A percentile compares a stretch with the other conserved stretches of the same genome.
phyloP scores from a whole-genome alignment of 2,888 invertebrate genomes.

The Laspeyria flexula region DNA sequence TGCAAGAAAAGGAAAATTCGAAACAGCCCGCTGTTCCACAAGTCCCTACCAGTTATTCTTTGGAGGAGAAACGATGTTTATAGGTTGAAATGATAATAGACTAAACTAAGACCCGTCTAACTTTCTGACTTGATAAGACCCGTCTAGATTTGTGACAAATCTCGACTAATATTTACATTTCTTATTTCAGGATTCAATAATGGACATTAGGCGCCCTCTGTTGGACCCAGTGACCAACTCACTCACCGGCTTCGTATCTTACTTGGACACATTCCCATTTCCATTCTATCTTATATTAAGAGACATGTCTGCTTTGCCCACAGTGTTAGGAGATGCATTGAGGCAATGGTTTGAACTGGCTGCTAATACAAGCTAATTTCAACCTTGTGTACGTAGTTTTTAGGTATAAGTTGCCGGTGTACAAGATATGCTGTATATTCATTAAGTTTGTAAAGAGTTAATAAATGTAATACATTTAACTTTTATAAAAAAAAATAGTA shows the following conservation, averaged over 20 bases:
- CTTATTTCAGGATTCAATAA: conserved; percentile 93
- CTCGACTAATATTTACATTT: too few species aligned
- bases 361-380: conserved; percentile 81
- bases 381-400: not conserved
- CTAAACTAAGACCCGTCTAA: too few species aligned
- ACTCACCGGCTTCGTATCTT: conserved; percentile 89
- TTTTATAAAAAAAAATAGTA: too few species aligned
- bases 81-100: too few species aligned
- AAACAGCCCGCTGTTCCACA: too few species aligned
- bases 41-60: too few species aligned
- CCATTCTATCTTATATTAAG: conserved; percentile 98
- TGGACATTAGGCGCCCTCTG: conserved; percentile 92
- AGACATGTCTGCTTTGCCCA: conserved; percentile 95
- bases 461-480: too few species aligned
- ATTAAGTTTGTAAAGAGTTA: too few species aligned
- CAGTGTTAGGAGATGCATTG: conserved; percentile 97
- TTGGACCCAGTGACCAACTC: conserved; percentile 90
- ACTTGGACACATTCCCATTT: conserved; percentile 98
- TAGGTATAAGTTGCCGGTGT: not conserved
- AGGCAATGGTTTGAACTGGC: conserved; percentile 99
- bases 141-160: too few species aligned
- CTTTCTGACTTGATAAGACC: too few species aligned
- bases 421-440: not conserved
- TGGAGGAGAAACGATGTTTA: too few species aligned
- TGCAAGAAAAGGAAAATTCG: too few species aligned